A percentile compares a stretch with the other conserved stretches of the same genome.
Evolutionary conservation across 2,797 vertebrate species (phyloP).

Genomic region (Melanotaenia boesemani): DNA sequence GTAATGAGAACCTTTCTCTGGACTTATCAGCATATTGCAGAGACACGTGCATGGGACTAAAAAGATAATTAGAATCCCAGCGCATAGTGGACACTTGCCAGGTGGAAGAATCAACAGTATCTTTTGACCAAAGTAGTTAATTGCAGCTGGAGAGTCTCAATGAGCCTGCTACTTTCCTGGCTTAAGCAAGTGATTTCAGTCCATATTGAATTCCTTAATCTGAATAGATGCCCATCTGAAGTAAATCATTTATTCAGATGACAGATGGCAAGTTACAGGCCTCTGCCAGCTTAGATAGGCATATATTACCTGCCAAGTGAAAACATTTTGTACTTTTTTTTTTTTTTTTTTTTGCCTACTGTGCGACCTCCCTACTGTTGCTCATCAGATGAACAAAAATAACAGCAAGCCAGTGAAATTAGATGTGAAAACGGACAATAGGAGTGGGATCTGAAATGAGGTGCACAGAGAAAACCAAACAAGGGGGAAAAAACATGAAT

Average conservation of each 20-base stretch:
- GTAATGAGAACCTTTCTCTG: conserved; percentile 59
- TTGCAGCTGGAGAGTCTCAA: conserved; percentile 24
- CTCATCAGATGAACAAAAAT: conserved; percentile 47
- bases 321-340: conserved; percentile 11
- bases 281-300: conserved; percentile 25
- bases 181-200: conserved; percentile 21
- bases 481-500: conserved; percentile 22
- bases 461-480: conserved; percentile 1
- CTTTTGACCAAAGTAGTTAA: conserved; percentile 45
- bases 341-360: neutral
- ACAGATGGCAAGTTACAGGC: conserved; percentile 42
- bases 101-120: conserved; percentile 55
- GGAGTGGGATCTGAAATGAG: conserved; percentile 17
- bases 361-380: conserved; percentile 12
- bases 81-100: conserved; percentile 35
- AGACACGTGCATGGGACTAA: conserved; percentile 46
- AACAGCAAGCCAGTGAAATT: conserved; percentile 22
- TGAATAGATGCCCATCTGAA: conserved; percentile 35
- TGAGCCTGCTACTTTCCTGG: conserved; percentile 6
- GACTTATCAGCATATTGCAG: conserved; percentile 80
- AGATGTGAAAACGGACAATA: conserved; percentile 16
- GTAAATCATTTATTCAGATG: conserved; percentile 24
- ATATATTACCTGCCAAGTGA: conserved; percentile 37
- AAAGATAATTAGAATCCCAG: conserved; percentile 50
- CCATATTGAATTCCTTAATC: conserved; percentile 23